These are phyloP conservation scores for Sebastes jordani DNA, from an alignment of 2,797 vertebrate genomes.

Conservation along the genomic window DNA sequence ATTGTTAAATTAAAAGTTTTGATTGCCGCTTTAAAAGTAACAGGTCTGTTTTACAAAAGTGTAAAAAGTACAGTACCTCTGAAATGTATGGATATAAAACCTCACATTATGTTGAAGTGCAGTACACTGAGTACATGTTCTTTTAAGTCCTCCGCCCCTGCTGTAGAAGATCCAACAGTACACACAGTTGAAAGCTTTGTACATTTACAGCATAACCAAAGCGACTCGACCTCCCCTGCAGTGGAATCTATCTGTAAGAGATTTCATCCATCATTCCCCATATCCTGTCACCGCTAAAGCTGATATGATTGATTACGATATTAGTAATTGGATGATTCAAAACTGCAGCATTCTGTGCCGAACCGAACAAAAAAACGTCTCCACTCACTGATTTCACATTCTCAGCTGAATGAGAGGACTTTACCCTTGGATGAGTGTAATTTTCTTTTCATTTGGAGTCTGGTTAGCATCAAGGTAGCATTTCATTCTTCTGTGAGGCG, in stretches of 20 bases:
- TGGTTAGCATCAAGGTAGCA: slow-evolving; percentile 47
- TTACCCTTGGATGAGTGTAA: slow-evolving; percentile 57
- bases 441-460: slow-evolving; percentile 64
- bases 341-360: slow-evolving; percentile 32
- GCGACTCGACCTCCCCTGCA: slow-evolving; percentile 39
- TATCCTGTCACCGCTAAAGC: slow-evolving; percentile 62
- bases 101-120: neutral
- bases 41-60: neutral
- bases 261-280: slow-evolving; percentile 67
- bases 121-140: neutral
- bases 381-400: slow-evolving; percentile 49
- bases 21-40: neutral
- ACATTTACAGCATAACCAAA: slow-evolving; percentile 32
- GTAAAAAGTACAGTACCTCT: neutral
- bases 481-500: slow-evolving; percentile 15
- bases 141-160: neutral
- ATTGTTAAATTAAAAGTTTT: no score
- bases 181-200: slow-evolving; percentile 7
- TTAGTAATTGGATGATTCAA: slow-evolving; percentile 68
- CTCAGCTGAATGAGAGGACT: slow-evolving; percentile 46
- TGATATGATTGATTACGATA: slow-evolving; percentile 70
- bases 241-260: slow-evolving; percentile 44
- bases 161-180: neutral
- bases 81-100: neutral
- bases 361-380: slow-evolving; percentile 11